Evolutionary conservation across 2,888 invertebrate genomes (phyloP), one percentile per base, ranked within the genome.

Genomic region (Archips crataeganus): DNA sequence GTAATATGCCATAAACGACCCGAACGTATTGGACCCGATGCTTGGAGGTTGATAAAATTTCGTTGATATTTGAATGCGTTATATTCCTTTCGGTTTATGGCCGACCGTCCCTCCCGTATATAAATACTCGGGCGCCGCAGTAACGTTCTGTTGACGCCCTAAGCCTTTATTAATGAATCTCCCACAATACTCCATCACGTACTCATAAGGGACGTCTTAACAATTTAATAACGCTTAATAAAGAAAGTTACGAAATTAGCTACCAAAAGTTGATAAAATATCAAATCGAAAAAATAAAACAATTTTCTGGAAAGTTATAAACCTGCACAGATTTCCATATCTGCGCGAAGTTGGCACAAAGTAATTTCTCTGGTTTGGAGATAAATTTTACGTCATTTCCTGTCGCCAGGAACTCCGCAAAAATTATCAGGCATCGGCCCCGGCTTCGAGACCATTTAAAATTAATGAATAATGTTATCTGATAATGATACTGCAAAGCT

Each of bases 391-490:
- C 87, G 89, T 92, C 90, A 90, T 93, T 93, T 92, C 90, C 92
- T 90, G 89, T 89, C 90, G 89, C 87, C 86, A 81, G 83, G 84
- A 88, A 87, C 88, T 88, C 85, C 84, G 86, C 86, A 90, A 92
- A 93, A 92, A 93, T 93, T 92, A 93, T 93, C 91, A 90, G 88
- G 82, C 89, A 90, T 93, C 90, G 90, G 87, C 88, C 86, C 87
- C 83, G 86, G 83, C 88, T 85, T 87, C 87, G 85, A 84, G 86
- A 88, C 88, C 88, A 90, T 93, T 93, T 92, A 90, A 93, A 94
- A 93, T 94, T 94, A 93, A 94, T 94, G 92, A 94, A 93, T 93
- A 93, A 92, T 94, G 92, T 93, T 94, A 94, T 94, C 94, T 90
- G 91, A 93, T 93, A 93, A 94, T 90, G 90, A 91, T 92, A 90